A percentile compares a stretch with the other conserved stretches of the same genome.
phyloP scores from a whole-genome alignment of 2,888 invertebrate species.

The Myopa testacea region DNA sequence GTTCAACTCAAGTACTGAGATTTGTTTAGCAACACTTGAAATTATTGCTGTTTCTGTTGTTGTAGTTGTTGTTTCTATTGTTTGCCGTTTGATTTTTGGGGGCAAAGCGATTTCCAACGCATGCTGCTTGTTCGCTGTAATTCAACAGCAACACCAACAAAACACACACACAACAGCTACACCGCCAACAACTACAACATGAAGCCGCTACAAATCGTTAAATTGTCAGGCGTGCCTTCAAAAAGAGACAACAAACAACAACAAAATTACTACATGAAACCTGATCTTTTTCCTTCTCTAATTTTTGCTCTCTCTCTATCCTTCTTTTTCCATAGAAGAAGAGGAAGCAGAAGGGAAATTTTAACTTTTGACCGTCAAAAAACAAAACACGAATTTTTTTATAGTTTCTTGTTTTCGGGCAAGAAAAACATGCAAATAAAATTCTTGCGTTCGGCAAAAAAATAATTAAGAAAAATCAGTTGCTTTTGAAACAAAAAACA shows the following conservation, averaged over 20 bases:
- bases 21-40: constrained; percentile 17
- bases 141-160: not conserved
- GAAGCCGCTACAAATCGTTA: constrained; percentile 64
- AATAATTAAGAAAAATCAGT: constrained; percentile 1
- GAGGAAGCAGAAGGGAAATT: not conserved
- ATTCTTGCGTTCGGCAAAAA: constrained; percentile 1
- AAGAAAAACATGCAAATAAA: constrained; percentile 25
- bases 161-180: not conserved
- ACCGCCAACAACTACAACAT: constrained; percentile 50
- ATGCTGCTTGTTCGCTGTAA: not conserved
- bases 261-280: constrained; percentile 9
- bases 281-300: not conserved
- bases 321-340: not conserved
- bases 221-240: constrained; percentile 58
- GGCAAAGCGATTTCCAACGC: constrained; percentile 3
- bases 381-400: not conserved
- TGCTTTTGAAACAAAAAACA: not conserved
- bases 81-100: constrained; percentile 5
- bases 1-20: constrained; percentile 5
- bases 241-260: constrained; percentile 37
- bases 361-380: constrained; percentile 26
- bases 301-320: not conserved
- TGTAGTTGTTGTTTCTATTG: not conserved
- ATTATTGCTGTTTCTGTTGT: not conserved
- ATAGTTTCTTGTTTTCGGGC: not conserved